Conservation (phyloP, 2,797 vertebrate genomes). For the Phrynocephalus guinanensis region DNA sequence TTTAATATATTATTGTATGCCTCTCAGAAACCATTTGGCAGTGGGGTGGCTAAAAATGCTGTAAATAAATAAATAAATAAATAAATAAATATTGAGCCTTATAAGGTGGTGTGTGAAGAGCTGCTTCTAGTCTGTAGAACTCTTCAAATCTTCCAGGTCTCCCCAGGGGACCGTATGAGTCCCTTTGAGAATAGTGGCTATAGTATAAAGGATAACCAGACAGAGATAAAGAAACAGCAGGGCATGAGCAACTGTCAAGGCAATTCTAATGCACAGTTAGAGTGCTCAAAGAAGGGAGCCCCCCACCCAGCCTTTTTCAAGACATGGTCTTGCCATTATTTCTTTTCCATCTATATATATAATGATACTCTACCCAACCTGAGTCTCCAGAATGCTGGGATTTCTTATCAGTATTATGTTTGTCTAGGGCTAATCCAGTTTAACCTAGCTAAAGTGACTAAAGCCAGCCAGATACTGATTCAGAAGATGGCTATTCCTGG, state of each 20-base stretch:
- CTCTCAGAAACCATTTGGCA: no score
- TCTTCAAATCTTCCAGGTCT: no score
- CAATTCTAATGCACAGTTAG: neutral
- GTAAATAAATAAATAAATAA: no score
- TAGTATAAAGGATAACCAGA: no score
- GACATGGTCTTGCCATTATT: neutral
- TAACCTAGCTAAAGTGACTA: neutral
- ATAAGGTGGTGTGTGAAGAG: no score
- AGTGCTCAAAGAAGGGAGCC: neutral
- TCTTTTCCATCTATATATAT: neutral
- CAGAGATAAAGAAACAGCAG: neutral
- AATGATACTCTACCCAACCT: neutral
- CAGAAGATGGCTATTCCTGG: constrained; percentile 2
- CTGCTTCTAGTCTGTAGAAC: no score
- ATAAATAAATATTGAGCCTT: no score
- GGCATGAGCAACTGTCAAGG: neutral
- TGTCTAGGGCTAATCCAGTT: neutral
- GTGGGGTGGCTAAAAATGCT: no score
- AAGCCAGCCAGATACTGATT: neutral
- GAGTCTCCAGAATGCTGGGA: neutral
- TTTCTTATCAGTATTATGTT: neutral
- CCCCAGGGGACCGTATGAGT: no score
- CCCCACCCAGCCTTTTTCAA: neutral
- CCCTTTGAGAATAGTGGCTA: no score
- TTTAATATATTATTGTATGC: no score